These are phyloP conservation scores for Synergus itoensis DNA, from an alignment of 2,888 invertebrate genomes.

Conservation along the genomic window DNA sequence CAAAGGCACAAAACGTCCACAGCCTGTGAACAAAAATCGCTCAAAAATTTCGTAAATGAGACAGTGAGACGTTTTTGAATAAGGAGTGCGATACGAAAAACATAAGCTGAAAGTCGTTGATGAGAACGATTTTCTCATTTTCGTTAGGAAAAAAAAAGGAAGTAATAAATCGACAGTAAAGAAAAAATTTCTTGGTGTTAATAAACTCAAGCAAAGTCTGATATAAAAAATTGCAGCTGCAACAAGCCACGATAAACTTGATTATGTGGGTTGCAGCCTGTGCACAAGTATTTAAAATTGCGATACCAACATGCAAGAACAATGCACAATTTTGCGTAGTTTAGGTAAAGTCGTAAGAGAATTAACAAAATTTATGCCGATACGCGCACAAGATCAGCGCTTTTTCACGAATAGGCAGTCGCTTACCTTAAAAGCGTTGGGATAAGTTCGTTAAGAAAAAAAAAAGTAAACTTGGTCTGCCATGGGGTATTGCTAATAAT, in stretches of 20 bases:
- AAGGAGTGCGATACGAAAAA: conserved; percentile 10
- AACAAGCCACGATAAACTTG: conserved; percentile 18
- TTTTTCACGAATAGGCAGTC: conserved; percentile 26
- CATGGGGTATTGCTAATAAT: not conserved
- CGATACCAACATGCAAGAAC: conserved; percentile 48
- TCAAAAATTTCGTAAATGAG: conserved; percentile 23
- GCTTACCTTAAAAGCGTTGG: conserved; percentile 50
- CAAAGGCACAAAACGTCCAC: not conserved
- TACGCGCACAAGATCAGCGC: conserved; percentile 50
- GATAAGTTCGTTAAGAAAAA: conserved; percentile 48
- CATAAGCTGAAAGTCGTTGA: not conserved
- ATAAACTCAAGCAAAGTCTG: conserved; percentile 16
- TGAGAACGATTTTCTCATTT: not conserved
- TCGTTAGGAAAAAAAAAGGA: not conserved
- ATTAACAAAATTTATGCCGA: conserved; percentile 44
- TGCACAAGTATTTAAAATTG: conserved; percentile 39
- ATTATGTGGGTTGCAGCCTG: not conserved
- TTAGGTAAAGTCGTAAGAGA: conserved; percentile 44
- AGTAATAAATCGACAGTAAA: not conserved
- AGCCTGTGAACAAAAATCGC: conserved; percentile 16
- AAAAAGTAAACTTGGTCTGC: conserved; percentile 11
- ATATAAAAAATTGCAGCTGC: conserved; percentile 4
- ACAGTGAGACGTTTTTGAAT: not conserved
- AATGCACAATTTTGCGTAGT: conserved; percentile 66
- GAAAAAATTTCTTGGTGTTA: not conserved